These are phyloP conservation scores for Macrobrachium rosenbergii DNA, from an alignment of 1,140 invertebrate species.

Conservation along the genomic window DNA sequence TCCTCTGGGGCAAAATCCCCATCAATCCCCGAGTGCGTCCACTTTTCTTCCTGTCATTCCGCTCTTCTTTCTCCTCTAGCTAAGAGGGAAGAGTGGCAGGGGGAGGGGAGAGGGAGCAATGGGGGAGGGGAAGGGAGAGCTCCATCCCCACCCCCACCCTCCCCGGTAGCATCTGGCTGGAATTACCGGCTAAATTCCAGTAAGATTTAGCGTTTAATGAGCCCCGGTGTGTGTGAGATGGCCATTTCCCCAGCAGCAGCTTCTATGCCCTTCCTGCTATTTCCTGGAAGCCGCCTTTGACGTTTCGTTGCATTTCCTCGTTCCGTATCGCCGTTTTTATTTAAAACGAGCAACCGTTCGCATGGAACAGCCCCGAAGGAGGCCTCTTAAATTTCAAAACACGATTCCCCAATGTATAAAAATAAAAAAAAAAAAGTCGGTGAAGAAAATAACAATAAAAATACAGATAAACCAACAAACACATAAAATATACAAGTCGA, in stretches of 20 bases:
- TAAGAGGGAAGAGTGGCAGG: neutral
- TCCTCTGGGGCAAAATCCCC: no score
- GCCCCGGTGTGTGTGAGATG: slow-evolving; percentile 52
- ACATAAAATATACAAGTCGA: no score
- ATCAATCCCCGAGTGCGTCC: neutral
- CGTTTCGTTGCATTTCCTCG: neutral
- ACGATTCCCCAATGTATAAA: no score
- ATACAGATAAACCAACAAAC: no score
- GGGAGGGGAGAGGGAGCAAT: neutral
- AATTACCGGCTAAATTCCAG: slow-evolving; percentile 60
- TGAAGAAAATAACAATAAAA: no score
- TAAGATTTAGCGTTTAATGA: slow-evolving; percentile 61
- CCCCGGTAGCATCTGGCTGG: slow-evolving; percentile 54
- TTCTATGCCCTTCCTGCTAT: neutral
- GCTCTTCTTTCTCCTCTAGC: neutral
- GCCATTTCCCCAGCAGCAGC: slow-evolving; percentile 41
- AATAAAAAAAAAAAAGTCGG: no score
- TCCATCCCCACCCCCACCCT: neutral
- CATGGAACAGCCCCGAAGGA: no score
- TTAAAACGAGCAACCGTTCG: no score
- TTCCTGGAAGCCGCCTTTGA: neutral
- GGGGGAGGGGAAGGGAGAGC: neutral
- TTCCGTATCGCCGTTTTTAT: neutral
- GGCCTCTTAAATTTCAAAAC: no score
- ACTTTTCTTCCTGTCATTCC: neutral